These are phyloP conservation scores for Plusia festucae DNA, from an alignment of 2,888 invertebrate genomes.

Conservation along the genomic window DNA sequence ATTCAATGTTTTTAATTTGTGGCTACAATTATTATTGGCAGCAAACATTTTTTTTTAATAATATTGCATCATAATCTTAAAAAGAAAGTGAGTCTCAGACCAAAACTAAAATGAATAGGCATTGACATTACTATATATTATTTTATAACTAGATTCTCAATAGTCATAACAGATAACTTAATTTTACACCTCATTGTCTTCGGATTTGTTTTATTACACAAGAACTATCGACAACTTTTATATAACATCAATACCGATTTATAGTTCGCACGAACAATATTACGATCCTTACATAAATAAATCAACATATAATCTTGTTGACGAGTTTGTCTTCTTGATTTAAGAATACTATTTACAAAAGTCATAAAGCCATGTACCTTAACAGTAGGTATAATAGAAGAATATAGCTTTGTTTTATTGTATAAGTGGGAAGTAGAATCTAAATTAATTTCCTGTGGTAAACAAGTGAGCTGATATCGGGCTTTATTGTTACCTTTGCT, in stretches of 20 bases:
- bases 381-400: neutral
- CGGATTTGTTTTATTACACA: conserved; percentile 18
- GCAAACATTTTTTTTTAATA: neutral
- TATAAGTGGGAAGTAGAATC: conserved; percentile 13
- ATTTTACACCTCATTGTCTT: conserved; percentile 25
- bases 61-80: too few species aligned
- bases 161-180: conserved; percentile 10
- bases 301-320: too few species aligned
- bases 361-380: conserved; percentile 6
- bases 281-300: too few species aligned
- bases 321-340: too few species aligned
- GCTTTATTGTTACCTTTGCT: conserved; percentile 29
- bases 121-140: neutral
- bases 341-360: neutral
- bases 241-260: conserved; percentile 6
- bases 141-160: neutral
- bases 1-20: neutral
- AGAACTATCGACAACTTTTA: neutral
- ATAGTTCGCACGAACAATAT: too few species aligned
- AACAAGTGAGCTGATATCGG: conserved; percentile 22
- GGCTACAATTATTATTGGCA: neutral
- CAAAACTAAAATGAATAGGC: neutral
- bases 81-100: neutral
- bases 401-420: conserved; percentile 17
- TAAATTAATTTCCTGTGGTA: conserved; percentile 41